phyloP scores from a whole-genome alignment of 2,797 vertebrate genomes.

The Lacerta agilis region DNA sequence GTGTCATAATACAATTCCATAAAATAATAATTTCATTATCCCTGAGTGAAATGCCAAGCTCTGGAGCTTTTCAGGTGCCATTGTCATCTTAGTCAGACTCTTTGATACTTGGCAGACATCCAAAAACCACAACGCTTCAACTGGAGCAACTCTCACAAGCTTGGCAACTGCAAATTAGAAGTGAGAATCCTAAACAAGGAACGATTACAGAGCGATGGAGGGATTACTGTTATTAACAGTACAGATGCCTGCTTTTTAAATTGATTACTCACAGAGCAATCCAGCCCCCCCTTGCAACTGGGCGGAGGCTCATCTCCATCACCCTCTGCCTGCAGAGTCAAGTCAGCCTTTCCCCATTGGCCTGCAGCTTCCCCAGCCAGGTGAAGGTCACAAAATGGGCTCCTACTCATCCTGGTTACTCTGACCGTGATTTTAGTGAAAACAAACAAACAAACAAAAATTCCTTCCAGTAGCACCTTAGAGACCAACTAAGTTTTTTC shows the following conservation, averaged over 20 bases:
- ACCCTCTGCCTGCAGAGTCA: too few species aligned
- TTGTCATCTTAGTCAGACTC: slow-evolving; percentile 30
- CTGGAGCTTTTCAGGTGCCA: slow-evolving; percentile 10
- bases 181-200: slow-evolving; percentile 34
- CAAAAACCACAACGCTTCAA: slow-evolving; percentile 33
- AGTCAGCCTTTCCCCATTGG: too few species aligned
- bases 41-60: slow-evolving; percentile 38
- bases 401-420: too few species aligned
- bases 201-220: slow-evolving; percentile 23
- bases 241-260: not conserved
- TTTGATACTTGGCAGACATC: not conserved
- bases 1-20: slow-evolving; percentile 55
- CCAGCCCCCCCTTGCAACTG: too few species aligned
- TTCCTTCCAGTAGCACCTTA: too few species aligned
- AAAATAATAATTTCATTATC: slow-evolving; percentile 59
- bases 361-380: too few species aligned
- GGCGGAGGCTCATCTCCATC: too few species aligned
- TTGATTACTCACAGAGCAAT: not conserved
- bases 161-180: slow-evolving; percentile 61
- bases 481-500: too few species aligned
- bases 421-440: too few species aligned
- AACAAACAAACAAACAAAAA: too few species aligned
- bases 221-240: slow-evolving; percentile 34
- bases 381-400: too few species aligned
- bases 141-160: slow-evolving; percentile 44